Evolutionary conservation across 2,797 vertebrate species (phyloP).

Genomic region (Phyllotis vaccarum): DNA sequence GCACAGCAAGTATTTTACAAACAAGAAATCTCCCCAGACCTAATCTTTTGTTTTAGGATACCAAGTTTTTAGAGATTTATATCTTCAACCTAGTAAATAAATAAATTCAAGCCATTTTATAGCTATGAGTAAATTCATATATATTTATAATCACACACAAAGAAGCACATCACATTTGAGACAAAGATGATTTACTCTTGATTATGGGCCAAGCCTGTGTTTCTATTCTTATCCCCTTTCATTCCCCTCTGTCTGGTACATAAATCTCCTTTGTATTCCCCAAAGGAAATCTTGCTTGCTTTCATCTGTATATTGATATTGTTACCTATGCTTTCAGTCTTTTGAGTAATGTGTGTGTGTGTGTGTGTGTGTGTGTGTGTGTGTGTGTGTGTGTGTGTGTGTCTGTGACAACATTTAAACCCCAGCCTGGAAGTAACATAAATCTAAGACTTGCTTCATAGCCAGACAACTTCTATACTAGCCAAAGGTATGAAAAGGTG

Average conservation of each 20-base stretch:
- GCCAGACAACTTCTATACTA: background rate
- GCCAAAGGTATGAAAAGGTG: background rate
- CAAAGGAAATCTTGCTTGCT: constrained; percentile 13
- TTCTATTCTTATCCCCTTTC: background rate
- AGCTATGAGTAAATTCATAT: background rate
- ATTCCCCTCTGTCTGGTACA: background rate
- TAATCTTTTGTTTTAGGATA: background rate
- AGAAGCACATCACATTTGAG: background rate
- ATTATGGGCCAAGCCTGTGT: background rate
- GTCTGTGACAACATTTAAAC: constrained; percentile 7
- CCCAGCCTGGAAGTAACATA: background rate
- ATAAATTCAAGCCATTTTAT: constrained; percentile 3
- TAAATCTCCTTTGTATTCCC: constrained; percentile 21
- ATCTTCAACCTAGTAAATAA: background rate
- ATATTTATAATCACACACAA: background rate
- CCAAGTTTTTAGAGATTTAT: background rate
- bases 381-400: background rate
- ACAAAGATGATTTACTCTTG: background rate
- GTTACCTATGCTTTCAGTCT: constrained; percentile 20
- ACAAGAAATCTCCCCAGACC: background rate
- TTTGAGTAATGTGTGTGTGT: background rate
- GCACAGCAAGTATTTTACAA: background rate
- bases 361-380: too few relatives aligned
- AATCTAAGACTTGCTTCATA: constrained; percentile 39
- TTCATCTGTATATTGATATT: constrained; percentile 11